Conservation (phyloP, 2,113 vertebrate species). For the Nesoenas mayeri region DNA sequence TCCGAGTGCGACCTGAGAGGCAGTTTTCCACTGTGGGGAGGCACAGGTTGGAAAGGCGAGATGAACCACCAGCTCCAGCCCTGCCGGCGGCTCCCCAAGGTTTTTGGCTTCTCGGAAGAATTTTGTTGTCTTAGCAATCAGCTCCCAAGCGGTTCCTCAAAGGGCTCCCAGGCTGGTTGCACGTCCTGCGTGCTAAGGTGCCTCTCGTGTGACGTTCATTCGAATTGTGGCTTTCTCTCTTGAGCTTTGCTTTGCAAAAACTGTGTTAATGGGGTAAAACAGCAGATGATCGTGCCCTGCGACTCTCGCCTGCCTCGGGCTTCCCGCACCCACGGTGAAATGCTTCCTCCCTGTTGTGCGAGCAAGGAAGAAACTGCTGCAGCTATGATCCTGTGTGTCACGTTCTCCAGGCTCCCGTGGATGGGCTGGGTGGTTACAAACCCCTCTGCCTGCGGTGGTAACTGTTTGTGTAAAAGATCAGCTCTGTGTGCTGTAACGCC, state of each 20-base stretch:
- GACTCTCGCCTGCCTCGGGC: fast-evolving
- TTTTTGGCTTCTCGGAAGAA: background rate
- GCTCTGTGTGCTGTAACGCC: background rate
- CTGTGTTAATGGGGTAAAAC: too few relatives aligned
- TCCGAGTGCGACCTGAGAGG: background rate
- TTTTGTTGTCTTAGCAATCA: background rate
- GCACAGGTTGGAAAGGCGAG: background rate
- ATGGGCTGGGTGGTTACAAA: fast-evolving
- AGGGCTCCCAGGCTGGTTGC: background rate
- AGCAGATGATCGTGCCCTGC: background rate
- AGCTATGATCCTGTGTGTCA: fast-evolving
- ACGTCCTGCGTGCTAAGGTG: fast-evolving
- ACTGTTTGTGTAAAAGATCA: background rate
- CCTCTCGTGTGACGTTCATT: fast-evolving
- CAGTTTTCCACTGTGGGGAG: background rate
- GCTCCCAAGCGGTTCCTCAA: background rate
- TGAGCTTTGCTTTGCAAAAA: background rate
- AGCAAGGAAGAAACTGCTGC: background rate
- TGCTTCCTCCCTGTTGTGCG: fast-evolving
- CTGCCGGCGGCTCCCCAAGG: fast-evolving
- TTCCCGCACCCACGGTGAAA: background rate
- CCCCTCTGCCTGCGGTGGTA: background rate
- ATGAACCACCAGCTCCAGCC: fast-evolving
- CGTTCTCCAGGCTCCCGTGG: fast-evolving
- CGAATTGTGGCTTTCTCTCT: fast-evolving